phyloP scores from a whole-genome alignment of 2,888 invertebrate species.

The Osmoderma eremita region DNA sequence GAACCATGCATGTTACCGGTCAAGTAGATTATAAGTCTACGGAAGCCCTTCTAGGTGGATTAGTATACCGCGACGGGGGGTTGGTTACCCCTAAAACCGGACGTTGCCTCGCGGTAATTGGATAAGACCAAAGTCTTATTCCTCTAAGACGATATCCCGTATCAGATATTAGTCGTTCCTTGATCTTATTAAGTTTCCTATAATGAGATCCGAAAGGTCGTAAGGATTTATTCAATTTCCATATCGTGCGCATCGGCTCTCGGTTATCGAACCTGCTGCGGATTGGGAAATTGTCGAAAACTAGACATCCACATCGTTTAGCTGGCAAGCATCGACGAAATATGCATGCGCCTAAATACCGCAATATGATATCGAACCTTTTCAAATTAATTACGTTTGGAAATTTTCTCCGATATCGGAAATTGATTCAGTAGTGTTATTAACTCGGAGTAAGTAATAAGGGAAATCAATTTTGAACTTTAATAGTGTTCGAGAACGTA shows the following conservation, averaged over 20 bases:
- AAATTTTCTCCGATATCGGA: too few relatives aligned
- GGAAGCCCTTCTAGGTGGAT: conserved; percentile 38
- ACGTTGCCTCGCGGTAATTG: conserved; percentile 59
- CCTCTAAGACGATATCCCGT: conserved; percentile 57
- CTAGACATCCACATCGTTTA: too few relatives aligned
- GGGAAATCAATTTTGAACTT: too few relatives aligned
- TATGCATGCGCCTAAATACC: too few relatives aligned
- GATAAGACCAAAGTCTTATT: conserved; percentile 58
- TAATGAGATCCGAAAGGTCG: conserved; percentile 42
- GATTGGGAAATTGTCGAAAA: too few relatives aligned
- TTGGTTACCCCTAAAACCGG: conserved; percentile 58
- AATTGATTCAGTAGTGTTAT: too few relatives aligned
- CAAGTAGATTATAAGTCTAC: conserved; percentile 34
- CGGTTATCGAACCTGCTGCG: neutral
- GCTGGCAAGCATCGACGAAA: too few relatives aligned
- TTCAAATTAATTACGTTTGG: too few relatives aligned
- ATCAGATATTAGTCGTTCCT: conserved; percentile 57
- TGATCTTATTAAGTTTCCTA: conserved; percentile 51
- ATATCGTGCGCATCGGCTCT: conserved; percentile 26
- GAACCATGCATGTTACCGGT: conserved; percentile 28
- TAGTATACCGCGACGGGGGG: conserved; percentile 51
- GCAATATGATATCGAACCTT: too few relatives aligned
- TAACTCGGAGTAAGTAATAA: too few relatives aligned
- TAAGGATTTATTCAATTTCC: conserved; percentile 43
- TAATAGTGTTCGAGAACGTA: too few relatives aligned